Evolutionary conservation across 2,888 invertebrate genomes (phyloP).

Genomic region (Drosophila koepferae): DNA sequence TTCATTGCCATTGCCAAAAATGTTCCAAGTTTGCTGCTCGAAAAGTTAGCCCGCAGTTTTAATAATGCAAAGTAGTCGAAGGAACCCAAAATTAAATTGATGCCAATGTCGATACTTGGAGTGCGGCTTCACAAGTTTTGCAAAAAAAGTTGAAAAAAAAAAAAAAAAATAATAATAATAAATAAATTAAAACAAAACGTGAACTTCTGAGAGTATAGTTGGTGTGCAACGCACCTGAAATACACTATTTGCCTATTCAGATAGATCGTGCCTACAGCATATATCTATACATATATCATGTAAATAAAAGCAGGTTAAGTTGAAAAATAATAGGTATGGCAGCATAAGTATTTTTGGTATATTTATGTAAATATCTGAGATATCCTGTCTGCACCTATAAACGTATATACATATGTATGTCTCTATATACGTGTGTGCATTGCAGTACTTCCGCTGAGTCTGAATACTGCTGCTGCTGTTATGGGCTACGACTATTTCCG

Average conservation of each 20-base stretch:
- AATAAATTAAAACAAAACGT: slow-evolving; percentile 46
- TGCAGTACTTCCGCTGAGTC: slow-evolving; percentile 48
- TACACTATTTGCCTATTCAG: slow-evolving; percentile 20
- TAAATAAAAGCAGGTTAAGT: background rate
- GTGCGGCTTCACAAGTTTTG: slow-evolving; percentile 68
- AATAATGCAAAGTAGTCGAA: slow-evolving; percentile 70
- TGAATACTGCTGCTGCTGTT: slow-evolving; percentile 40
- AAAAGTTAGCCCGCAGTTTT: slow-evolving; percentile 68
- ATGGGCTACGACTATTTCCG: slow-evolving; percentile 69
- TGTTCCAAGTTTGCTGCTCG: slow-evolving; percentile 42
- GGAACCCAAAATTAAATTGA: slow-evolving; percentile 62
- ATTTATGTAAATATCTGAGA: background rate
- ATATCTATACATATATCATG: too few species aligned
- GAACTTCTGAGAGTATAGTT: slow-evolving; percentile 9
- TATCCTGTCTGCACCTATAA: background rate
- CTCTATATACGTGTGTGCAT: slow-evolving; percentile 4
- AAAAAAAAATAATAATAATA: too few species aligned
- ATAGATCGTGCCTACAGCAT: background rate
- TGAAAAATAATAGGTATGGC: background rate
- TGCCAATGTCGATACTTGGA: slow-evolving; percentile 62
- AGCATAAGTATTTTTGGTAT: background rate
- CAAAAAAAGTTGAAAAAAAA: slow-evolving; percentile 37
- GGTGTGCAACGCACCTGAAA: slow-evolving; percentile 26
- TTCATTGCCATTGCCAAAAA: slow-evolving; percentile 42
- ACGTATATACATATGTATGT: background rate